These are phyloP conservation scores for Xiphorhynchus elegans DNA, from an alignment of 2,113 vertebrate species.

Conservation along the genomic window DNA sequence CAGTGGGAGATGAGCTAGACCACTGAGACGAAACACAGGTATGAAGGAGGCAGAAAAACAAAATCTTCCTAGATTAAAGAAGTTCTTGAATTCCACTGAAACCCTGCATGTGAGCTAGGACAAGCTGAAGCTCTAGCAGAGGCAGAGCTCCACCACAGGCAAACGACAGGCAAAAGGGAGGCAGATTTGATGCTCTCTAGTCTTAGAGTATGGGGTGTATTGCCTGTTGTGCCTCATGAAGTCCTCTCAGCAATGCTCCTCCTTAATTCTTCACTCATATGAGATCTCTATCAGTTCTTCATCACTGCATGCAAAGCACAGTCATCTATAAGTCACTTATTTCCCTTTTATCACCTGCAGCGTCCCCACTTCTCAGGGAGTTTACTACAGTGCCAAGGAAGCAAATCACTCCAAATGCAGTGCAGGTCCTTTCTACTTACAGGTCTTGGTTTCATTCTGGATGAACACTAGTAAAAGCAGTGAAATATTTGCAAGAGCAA, in stretches of 20 bases:
- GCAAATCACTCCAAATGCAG: neutral
- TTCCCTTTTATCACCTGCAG: neutral
- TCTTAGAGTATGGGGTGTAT: neutral
- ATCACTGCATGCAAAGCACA: neutral
- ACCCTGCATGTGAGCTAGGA: neutral
- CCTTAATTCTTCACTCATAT: neutral
- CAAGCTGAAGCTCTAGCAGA: neutral
- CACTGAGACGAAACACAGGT: neutral
- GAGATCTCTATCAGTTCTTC: neutral
- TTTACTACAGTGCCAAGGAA: neutral
- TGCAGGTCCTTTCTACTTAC: neutral
- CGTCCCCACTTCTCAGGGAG: neutral
- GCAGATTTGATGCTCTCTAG: neutral
- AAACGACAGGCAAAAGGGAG: neutral
- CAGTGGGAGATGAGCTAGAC: accelerated
- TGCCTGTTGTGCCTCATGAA: neutral
- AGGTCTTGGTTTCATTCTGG: neutral
- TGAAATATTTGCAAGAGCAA: neutral
- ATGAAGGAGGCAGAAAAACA: neutral
- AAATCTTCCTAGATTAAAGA: neutral
- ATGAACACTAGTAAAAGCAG: neutral
- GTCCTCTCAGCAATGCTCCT: neutral
- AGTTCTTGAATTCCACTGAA: neutral
- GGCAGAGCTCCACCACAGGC: neutral
- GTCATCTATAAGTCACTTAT: neutral